phyloP scores from a whole-genome alignment of 2,113 vertebrate genomes.

The Rafetus swinhoei region DNA sequence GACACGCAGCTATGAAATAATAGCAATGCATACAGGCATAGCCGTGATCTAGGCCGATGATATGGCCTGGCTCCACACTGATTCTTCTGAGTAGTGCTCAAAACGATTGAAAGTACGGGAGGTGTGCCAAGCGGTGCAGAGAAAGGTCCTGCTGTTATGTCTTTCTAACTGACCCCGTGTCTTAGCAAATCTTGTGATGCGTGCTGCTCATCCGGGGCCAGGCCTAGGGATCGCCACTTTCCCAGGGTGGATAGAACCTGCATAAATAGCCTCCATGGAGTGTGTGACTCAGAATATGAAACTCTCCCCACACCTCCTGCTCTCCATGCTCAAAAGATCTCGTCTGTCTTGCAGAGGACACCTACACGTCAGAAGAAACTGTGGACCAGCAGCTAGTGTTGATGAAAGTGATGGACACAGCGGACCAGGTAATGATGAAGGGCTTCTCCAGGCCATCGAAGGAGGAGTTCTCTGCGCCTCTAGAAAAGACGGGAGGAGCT shows the following conservation, averaged over 20 bases:
- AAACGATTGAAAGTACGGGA: neutral
- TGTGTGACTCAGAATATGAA: neutral
- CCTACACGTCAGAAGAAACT: slow-evolving; percentile 87
- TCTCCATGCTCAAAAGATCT: neutral
- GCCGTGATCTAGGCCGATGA: neutral
- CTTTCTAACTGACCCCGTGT: neutral
- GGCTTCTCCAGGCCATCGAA: rapidly evolving
- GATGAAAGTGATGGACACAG: slow-evolving; percentile 92
- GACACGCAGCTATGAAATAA: neutral
- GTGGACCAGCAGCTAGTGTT: slow-evolving; percentile 90
- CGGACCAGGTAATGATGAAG: slow-evolving; percentile 82
- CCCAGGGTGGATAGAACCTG: rapidly evolving
- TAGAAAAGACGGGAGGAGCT: rapidly evolving
- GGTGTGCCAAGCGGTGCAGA: neutral
- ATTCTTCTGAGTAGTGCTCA: neutral
- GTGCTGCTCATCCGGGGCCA: neutral
- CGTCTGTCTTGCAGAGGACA: slow-evolving; percentile 86
- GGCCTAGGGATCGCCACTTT: neutral
- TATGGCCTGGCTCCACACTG: neutral
- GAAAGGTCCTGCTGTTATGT: neutral
- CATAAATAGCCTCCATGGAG: neutral
- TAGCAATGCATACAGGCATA: neutral
- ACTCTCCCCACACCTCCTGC: neutral
- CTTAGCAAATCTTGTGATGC: neutral
- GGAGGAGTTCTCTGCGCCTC: neutral